Evolutionary conservation across 2,888 invertebrate genomes (phyloP).

Genomic region (Cephonodes hylas): DNA sequence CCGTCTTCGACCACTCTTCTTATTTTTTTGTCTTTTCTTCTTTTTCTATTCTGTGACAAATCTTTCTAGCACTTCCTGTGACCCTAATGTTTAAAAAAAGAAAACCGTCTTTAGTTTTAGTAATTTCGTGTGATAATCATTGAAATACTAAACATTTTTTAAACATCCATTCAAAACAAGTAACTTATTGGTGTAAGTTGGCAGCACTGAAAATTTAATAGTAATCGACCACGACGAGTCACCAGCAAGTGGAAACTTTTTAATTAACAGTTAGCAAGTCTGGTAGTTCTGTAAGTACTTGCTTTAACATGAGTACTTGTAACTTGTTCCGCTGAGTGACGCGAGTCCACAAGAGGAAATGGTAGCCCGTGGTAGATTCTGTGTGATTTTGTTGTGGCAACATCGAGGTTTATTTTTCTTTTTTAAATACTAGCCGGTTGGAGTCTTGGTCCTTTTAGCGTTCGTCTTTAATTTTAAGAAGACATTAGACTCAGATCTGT

Average conservation of each 20-base stretch:
- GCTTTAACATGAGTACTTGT: neutral
- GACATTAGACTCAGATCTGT: too few species aligned
- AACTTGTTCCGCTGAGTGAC: neutral
- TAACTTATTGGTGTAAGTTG: neutral
- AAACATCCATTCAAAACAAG: neutral
- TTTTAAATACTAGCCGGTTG: neutral
- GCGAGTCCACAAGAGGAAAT: neutral
- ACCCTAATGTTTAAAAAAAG: too few species aligned
- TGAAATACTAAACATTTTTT: too few species aligned
- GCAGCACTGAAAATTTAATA: neutral
- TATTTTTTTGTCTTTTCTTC: too few species aligned
- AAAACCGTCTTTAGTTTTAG: too few species aligned
- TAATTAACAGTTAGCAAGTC: constrained; percentile 12
- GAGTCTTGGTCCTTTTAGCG: too few species aligned
- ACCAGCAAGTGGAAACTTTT: neutral
- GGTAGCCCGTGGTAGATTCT: neutral
- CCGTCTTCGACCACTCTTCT: too few species aligned
- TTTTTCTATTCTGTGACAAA: too few species aligned
- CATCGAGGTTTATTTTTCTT: neutral
- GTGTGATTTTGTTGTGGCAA: neutral
- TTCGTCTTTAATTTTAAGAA: too few species aligned
- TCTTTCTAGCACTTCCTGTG: too few species aligned
- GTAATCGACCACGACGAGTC: neutral
- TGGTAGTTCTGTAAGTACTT: neutral
- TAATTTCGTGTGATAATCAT: too few species aligned